Base-by-base conservation (phyloP, 2,888 invertebrate species). In the Synanthedon vespiformis region DNA sequence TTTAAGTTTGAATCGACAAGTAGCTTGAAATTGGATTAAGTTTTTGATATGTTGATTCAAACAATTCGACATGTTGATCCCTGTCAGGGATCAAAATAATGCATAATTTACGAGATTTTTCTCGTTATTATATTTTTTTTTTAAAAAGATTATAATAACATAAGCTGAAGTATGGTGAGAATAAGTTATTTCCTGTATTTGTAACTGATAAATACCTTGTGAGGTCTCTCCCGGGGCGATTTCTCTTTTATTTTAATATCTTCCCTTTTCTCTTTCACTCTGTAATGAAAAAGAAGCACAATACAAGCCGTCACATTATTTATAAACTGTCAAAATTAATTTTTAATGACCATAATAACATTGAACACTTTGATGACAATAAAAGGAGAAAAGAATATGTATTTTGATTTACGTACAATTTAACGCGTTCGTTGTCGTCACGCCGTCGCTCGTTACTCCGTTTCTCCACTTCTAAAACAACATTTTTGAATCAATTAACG, bases 201-300 rank as follows among this genome's bases (percentile, higher is more conserved):
- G n/a, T 44, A 44, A 44, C 44, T 6, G 12, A 18, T 47, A 40
- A 61, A 77, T 68, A 85, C 87, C 72, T 83, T 77, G 56, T 85
- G 85, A 47, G 79, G 72, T 62, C 86, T 68, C 58, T 87, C 86
- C 65, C 85, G 72, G 1, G 87, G 87, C 54, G 90, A 90, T 62
- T 88, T 80, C 49, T 91, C 89, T 70, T 90, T 86, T 57, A 76
- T 81, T 75, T 89, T 83, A 40, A 86, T 86, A 59, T 91, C 88
- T 61, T 92, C 92, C 66, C 91, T 89, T 61, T 80, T 90, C 53
- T 92, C 92, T 67, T 89, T 90, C 50, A 90, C 62, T 49, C 85
- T 84, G 59, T 40, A 63, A 55, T 54, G 40, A 51, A 53, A 16
- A 55, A 51, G 41, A 48, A 52, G 52, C 13, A 2, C 16, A 44